Evolutionary conservation across 1,140 invertebrate genomes (phyloP).

Genomic region (Hycleus cichorii): DNA sequence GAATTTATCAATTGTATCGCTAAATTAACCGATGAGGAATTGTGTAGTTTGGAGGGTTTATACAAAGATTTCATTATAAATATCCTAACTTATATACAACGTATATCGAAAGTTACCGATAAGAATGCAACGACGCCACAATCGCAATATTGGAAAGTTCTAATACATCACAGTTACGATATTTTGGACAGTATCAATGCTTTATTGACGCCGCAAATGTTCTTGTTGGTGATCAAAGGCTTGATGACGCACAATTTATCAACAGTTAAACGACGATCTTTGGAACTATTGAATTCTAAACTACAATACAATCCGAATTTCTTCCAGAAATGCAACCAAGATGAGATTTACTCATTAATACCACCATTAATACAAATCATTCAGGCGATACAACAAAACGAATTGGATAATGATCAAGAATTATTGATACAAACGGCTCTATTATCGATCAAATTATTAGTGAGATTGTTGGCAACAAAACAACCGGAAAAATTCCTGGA

Average conservation of each 20-base stretch:
- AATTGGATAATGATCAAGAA: conserved; percentile 45
- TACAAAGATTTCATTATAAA: conserved; percentile 64
- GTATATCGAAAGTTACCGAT: conserved; percentile 51
- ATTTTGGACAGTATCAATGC: conserved; percentile 68
- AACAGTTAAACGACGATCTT: conserved; percentile 66
- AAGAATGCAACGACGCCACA: conserved; percentile 46
- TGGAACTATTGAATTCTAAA: conserved; percentile 77
- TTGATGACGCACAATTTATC: conserved; percentile 61
- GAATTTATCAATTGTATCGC: conserved; percentile 61
- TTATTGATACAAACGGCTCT: conserved; percentile 73
- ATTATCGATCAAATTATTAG: conserved; percentile 72
- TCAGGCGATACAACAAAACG: conserved; percentile 41
- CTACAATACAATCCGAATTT: conserved; percentile 61
- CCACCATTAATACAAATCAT: conserved; percentile 56
- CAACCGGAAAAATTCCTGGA: conserved; percentile 57
- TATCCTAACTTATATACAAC: conserved; percentile 58
- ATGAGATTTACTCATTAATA: conserved; percentile 49
- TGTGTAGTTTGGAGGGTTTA: conserved; percentile 45
- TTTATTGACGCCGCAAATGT: conserved; percentile 66
- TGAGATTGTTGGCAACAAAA: conserved; percentile 56
- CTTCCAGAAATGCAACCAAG: conserved; percentile 44
- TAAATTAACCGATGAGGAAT: conserved; percentile 41
- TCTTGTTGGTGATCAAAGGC: conserved; percentile 65
- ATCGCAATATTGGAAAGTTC: conserved; percentile 71
- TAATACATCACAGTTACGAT: conserved; percentile 70